Percentiles rank a stretch among this genome's conserved stretches.
These are phyloP conservation scores for Thinocorus orbignyianus DNA, from an alignment of 2,113 vertebrate species.

Conservation along the genomic window DNA sequence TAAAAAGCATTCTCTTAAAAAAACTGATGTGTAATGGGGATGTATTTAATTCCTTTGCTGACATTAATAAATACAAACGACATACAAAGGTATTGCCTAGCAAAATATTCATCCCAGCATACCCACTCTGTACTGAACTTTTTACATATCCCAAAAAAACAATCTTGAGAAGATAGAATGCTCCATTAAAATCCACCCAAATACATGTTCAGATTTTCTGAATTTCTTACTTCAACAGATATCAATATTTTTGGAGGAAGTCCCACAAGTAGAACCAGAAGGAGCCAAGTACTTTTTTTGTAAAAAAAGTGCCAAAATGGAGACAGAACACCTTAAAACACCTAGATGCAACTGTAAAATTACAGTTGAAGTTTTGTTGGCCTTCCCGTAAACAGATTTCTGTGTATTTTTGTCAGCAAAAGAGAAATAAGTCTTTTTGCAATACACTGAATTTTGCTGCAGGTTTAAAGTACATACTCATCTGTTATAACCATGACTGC, in stretches of 20 bases:
- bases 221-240: not conserved
- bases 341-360: not conserved
- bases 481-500: not conserved
- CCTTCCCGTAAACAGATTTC: not conserved
- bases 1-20: not conserved
- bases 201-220: not conserved
- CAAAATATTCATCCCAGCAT: not conserved
- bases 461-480: not conserved
- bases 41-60: not conserved
- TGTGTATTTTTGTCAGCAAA: not conserved
- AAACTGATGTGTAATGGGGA: not conserved
- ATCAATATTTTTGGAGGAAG: not conserved
- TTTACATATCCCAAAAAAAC: not conserved
- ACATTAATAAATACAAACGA: not conserved
- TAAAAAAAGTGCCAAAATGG: not conserved
- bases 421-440: not conserved
- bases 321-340: not conserved
- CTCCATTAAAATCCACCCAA: not conserved
- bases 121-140: not conserved
- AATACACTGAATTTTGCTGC: not conserved
- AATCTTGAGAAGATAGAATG: not conserved
- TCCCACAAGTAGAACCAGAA: not conserved
- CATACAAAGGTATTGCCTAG: not conserved
- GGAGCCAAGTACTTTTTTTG: not conserved
- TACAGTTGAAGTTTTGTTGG: rapidly evolving